These are phyloP conservation scores for Drosophila atroscutellata DNA, from an alignment of 2,888 invertebrate species.

Conservation along the genomic window DNA sequence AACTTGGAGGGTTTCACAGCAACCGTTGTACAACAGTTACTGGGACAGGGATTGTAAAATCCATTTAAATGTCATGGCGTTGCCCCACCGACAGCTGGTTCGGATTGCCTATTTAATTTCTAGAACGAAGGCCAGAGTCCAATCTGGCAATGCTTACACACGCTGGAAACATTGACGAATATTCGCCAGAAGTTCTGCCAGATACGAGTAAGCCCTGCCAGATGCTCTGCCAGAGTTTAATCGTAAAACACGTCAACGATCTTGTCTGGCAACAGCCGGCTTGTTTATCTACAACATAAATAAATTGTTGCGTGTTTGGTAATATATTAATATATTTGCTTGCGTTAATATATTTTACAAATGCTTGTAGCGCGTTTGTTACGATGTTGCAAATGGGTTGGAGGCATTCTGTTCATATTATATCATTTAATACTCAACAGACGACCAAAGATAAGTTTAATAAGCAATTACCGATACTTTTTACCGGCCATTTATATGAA, in stretches of 20 bases:
- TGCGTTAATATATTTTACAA: not conserved
- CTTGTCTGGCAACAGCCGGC: not conserved
- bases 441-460: conserved; percentile 27
- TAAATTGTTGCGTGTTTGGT: not conserved
- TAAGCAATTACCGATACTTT: conserved; percentile 36
- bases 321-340: too few relatives aligned
- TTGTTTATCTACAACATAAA: not conserved
- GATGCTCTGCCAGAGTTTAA: not conserved
- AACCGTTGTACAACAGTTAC: not conserved
- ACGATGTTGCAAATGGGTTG: not conserved
- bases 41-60: not conserved
- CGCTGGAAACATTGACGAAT: not conserved
- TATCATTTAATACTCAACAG: conserved; percentile 26
- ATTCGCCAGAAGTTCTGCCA: not conserved
- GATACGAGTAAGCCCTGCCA: not conserved
- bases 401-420: not conserved
- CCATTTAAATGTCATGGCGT: not conserved
- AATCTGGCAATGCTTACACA: not conserved
- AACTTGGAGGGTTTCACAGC: not conserved
- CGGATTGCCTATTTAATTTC: not conserved
- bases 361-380: not conserved
- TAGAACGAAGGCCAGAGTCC: not conserved
- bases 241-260: not conserved
- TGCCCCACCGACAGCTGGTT: not conserved
- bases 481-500: not conserved